Base-by-base conservation (phyloP, 2,113 vertebrate genomes). In the Drymodes brunneopygia region DNA sequence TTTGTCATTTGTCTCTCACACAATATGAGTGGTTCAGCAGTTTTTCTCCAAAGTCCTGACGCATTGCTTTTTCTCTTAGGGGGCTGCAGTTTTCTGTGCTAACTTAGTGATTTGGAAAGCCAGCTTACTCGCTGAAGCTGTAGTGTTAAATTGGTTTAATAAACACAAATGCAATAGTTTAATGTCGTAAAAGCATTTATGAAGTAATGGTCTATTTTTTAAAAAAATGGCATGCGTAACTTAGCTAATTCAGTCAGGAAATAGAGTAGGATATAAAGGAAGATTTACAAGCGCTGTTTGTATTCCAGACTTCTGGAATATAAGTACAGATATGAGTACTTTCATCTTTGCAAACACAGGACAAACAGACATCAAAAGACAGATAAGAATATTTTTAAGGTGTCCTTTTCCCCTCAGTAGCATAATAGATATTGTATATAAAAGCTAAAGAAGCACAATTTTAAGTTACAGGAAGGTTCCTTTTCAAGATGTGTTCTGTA, bases 131-230 rank as follows among this genome's bases (percentile, higher is more conserved):
- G 4, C 78, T 80, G 54, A 47, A 91, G 50, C 79, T 92, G 22
- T 73, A 45, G 65, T 94, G 86, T 92, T 97, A 91, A 94, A 94
- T 88, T 88, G 74, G 28, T 83, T 95, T 96, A 93, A 95, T 95
- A 96, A 94, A 88, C 74, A 78, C 54, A 87, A 92, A 90, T 73
- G 50, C 1, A 2, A 40, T 79, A 58, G 74, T 70, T 69, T 64
- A 62, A 56, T 57, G 56, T 77, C 77, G 27, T 77, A 36, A 50
- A 56, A 83, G 42, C 33, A 28, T 84, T 90, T 70, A 57, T 64
- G 50, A 70, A 23, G 28, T 28, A 84, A 70, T 64, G 31, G 56
- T 50, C 22, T 50, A 9, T 33, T 62, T 77, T 79, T 44, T 5
- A 0, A 10, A 15, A 47, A 69, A 79, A 22, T 11, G n/a, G 8